Evolutionary conservation across 2,888 invertebrate genomes (phyloP), one percentile per base, ranked within the genome.

Genomic region (Heliconius sara): DNA sequence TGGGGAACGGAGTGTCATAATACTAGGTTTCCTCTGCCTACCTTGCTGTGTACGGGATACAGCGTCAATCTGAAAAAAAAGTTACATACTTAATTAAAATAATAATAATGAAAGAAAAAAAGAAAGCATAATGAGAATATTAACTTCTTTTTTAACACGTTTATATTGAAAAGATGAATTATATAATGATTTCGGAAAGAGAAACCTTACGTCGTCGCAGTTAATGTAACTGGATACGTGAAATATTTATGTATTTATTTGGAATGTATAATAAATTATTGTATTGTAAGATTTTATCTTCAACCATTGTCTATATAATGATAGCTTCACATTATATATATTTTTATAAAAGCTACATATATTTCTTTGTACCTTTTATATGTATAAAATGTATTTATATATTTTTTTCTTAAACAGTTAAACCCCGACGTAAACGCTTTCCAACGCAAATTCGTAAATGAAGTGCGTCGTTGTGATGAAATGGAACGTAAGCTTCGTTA

Each of bases 401-500:
- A 10, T 25, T 68, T 12, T 27, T 47, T 66, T 47, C 30, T 65
- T 30, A 57, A 34, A 52, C 95, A 98, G 98, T 92, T 98, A 85
- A 98, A 98, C 90, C 96, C 96, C 76, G 97, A 97, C 85, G 97
- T 98, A 57, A 98, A 98, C 92, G 97, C 97, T 60, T 98, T 98
- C 92, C 98, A 98, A 96, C 96, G 98, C 84, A 98, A 98, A 91
- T 99, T 98, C 95, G 98, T 98, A n/a, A 97, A 97, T 88, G 98
- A 99, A 91, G 98, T 99, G 67, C 96, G 98, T 79, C 96, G 98
- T 84, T 98, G 98, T 93, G 98, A 98, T 90, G 98, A 99, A 92
- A 99, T 99, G 99, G 99, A 99, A 95, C 96, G 99, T 80, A 99
- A 99, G 92, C 96, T 99, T 39, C 97, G 99, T 16, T 99, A 99